These are phyloP conservation scores for Smutsia gigantea DNA, from an alignment of 2,797 vertebrate species.

Conservation along the genomic window DNA sequence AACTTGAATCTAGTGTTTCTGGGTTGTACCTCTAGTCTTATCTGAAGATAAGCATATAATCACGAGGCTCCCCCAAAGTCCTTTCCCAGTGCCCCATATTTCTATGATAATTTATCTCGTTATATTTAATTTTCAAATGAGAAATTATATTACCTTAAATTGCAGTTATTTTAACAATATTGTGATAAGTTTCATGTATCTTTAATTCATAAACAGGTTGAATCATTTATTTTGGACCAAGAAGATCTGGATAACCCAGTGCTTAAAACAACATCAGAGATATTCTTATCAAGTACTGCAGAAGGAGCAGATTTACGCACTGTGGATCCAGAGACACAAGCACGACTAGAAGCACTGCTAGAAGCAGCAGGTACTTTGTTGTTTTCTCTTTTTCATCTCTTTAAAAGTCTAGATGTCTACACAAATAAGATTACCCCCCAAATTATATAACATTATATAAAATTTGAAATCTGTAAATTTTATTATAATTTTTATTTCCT, in stretches of 20 bases:
- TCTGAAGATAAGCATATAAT: conserved; percentile 57
- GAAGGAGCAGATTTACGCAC: conserved; percentile 97
- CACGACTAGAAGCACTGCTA: conserved; percentile 96
- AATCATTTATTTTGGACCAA: conserved; percentile 99
- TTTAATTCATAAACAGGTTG: conserved; percentile 91
- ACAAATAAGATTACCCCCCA: background rate
- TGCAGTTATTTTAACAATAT: conserved; percentile 7
- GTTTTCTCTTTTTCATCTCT: conserved; percentile 36
- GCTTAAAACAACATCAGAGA: conserved; percentile 98
- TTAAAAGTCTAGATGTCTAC: conserved; percentile 37
- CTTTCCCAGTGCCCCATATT: background rate
- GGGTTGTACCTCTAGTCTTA: background rate
- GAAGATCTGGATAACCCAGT: conserved; percentile 99
- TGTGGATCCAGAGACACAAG: conserved; percentile 99
- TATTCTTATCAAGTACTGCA: conserved; percentile 96
- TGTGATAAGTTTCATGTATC: conserved; percentile 58
- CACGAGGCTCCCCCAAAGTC: background rate
- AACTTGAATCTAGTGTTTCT: conserved; percentile 43
- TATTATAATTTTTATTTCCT: background rate
- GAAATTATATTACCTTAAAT: conserved; percentile 41
- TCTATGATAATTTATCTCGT: conserved; percentile 38
- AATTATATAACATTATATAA: conserved; percentile 34
- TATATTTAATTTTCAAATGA: conserved; percentile 59
- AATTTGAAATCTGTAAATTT: conserved; percentile 27
- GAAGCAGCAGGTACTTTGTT: conserved; percentile 96